phyloP scores from a whole-genome alignment of 1,140 invertebrate species.

The Protaetia brevitarsis region DNA sequence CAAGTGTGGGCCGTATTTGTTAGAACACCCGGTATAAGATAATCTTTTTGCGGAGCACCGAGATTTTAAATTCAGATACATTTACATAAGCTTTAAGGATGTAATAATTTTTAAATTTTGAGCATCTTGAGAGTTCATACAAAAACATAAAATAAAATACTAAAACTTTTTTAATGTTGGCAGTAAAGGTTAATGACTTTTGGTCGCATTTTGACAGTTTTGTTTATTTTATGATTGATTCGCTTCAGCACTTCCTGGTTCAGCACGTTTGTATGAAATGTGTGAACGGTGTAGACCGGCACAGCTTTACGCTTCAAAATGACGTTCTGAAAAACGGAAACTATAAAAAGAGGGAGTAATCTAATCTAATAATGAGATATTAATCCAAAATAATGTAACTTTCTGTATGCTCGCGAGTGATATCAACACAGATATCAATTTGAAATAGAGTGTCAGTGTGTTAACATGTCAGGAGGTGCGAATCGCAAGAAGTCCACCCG shows the following conservation, averaged over 20 bases:
- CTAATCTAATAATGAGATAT: not conserved
- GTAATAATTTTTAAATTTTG: too few species aligned
- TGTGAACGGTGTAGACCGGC: not conserved
- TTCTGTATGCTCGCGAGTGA: not conserved
- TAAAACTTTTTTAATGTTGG: not conserved
- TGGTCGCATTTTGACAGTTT: not conserved
- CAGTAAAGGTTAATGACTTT: not conserved
- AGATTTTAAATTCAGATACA: too few species aligned
- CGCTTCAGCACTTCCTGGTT: not conserved
- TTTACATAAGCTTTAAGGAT: too few species aligned
- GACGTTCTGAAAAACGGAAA: not conserved
- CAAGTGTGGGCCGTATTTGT: too few species aligned
- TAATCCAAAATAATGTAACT: not conserved
- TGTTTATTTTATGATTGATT: constrained; percentile 12
- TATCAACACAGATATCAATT: not conserved
- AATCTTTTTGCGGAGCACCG: too few species aligned
- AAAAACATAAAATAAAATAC: not conserved
- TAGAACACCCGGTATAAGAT: too few species aligned
- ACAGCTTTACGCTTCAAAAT: not conserved
- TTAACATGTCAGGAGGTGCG: constrained; percentile 58
- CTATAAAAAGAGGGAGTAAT: not conserved
- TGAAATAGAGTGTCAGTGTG: not conserved
- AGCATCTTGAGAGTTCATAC: too few species aligned
- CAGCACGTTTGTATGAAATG: not conserved
- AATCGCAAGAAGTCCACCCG: constrained; percentile 55